These are phyloP conservation scores for Triops cancriformis DNA, from an alignment of 1,140 invertebrate genomes.

Conservation along the genomic window DNA sequence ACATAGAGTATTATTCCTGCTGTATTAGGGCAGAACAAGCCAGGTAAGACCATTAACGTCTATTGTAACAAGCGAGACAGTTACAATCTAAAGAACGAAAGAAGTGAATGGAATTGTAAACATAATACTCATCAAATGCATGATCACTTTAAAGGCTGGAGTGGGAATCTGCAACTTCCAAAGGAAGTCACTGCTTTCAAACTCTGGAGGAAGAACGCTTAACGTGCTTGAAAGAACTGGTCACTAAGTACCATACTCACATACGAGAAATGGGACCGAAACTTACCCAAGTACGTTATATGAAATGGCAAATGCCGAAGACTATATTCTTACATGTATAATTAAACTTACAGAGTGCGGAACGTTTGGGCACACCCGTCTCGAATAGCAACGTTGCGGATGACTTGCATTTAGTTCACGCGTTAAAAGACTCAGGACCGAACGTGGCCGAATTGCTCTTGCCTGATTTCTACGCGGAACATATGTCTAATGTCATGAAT, in stretches of 20 bases:
- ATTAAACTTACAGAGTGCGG: conserved; percentile 50
- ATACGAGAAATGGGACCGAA: conserved; percentile 63
- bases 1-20: conserved; percentile 86
- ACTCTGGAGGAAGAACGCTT: conserved; percentile 81
- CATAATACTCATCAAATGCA: background rate
- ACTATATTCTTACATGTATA: background rate
- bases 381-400: conserved; percentile 58
- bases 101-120: background rate
- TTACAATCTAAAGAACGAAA: conserved; percentile 16
- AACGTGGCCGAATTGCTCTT: conserved; percentile 68
- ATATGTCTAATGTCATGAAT: conserved; percentile 87
- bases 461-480: conserved; percentile 90
- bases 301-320: too few species aligned
- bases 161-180: conserved; percentile 79
- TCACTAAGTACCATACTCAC: conserved; percentile 66
- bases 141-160: conserved; percentile 54
- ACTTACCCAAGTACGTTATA: conserved; percentile 35
- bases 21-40: conserved; percentile 80
- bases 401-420: conserved; percentile 59
- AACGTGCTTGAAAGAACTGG: conserved; percentile 65
- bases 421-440: conserved; percentile 49
- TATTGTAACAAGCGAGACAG: background rate
- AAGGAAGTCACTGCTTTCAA: conserved; percentile 60
- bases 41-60: conserved; percentile 43
- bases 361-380: conserved; percentile 58